phyloP scores from a whole-genome alignment of 1,140 invertebrate genomes.

The Magallana angulata region DNA sequence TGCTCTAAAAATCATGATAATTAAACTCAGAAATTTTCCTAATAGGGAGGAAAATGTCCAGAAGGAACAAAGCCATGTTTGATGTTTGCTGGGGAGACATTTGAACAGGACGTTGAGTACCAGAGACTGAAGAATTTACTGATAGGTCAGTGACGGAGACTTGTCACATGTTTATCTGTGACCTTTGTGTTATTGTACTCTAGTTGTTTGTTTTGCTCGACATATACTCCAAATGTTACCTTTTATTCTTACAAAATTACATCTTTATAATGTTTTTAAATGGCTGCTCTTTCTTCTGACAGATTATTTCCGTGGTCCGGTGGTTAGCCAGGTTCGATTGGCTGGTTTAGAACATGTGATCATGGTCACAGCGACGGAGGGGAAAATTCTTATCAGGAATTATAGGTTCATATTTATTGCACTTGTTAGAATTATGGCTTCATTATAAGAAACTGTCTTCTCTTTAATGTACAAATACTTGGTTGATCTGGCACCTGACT shows the following conservation, averaged over 20 bases:
- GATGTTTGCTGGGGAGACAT: slow-evolving; percentile 94
- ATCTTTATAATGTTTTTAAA: too few relatives aligned
- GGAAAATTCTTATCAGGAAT: slow-evolving; percentile 90
- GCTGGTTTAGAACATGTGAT: slow-evolving; percentile 96
- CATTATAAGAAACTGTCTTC: too few relatives aligned
- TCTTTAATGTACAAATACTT: too few relatives aligned
- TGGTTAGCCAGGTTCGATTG: slow-evolving; percentile 87
- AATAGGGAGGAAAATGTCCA: slow-evolving; percentile 86
- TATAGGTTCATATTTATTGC: slow-evolving; percentile 84
- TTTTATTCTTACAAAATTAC: too few relatives aligned
- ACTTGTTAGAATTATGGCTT: too few relatives aligned
- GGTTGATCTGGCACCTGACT: too few relatives aligned
- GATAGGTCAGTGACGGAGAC: slow-evolving; percentile 74
- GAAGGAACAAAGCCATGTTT: slow-evolving; percentile 94
- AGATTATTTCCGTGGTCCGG: slow-evolving; percentile 96
- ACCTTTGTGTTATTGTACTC: too few relatives aligned
- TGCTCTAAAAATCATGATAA: too few relatives aligned
- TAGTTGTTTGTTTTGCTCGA: too few relatives aligned
- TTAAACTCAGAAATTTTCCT: too few relatives aligned
- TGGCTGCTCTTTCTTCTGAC: slow-evolving; percentile 64
- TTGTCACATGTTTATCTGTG: too few relatives aligned
- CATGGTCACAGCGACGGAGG: slow-evolving; percentile 90
- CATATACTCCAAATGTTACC: too few relatives aligned
- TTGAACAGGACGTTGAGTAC: slow-evolving; percentile 89
- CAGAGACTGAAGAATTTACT: slow-evolving; percentile 93